These are phyloP conservation scores for Epizoanthus rinbou DNA, from an alignment of 92 coral and sea anemone genomes.

Conservation along the genomic window DNA sequence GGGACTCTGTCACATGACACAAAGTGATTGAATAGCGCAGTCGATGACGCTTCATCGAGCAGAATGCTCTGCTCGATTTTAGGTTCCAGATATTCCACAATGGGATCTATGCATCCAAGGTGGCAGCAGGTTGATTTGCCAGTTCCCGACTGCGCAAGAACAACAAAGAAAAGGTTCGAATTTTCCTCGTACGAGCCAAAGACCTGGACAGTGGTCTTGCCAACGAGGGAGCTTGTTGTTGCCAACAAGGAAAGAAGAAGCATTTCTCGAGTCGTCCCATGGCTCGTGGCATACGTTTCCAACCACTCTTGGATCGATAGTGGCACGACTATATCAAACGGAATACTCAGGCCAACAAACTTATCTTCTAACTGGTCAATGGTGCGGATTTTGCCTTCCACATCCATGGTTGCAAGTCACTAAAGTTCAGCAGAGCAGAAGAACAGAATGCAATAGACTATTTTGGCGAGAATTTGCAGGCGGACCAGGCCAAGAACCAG, in stretches of 20 bases:
- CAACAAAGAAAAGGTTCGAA: conserved; percentile 25
- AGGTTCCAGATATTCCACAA: conserved; percentile 33
- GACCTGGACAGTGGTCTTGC: conserved; percentile 25
- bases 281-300: conserved; percentile 12
- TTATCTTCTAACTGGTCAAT: conserved; percentile 16
- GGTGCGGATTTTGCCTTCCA: conserved; percentile 15
- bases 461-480: not conserved
- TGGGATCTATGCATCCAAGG: conserved; percentile 18
- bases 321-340: conserved; percentile 10
- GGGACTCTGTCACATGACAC: conserved; percentile 17
- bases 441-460: not conserved
- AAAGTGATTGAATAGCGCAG: conserved; percentile 40
- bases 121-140: conserved; percentile 16
- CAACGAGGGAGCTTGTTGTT: conserved; percentile 25
- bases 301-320: conserved; percentile 14
- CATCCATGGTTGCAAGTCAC: conserved; percentile 3
- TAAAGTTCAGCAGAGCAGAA: not conserved
- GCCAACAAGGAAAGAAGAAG: conserved; percentile 29
- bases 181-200: conserved; percentile 23
- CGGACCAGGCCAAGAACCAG: no score
- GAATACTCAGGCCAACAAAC: not conserved
- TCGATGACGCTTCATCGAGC: conserved; percentile 38
- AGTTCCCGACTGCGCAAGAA: conserved; percentile 24
- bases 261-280: conserved; percentile 29
- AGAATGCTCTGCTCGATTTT: conserved; percentile 41